Percentiles rank a stretch among this genome's conserved stretches.
Conservation (phyloP, 2,797 vertebrate species). For the Oryzias dopingdopingensis region DNA sequence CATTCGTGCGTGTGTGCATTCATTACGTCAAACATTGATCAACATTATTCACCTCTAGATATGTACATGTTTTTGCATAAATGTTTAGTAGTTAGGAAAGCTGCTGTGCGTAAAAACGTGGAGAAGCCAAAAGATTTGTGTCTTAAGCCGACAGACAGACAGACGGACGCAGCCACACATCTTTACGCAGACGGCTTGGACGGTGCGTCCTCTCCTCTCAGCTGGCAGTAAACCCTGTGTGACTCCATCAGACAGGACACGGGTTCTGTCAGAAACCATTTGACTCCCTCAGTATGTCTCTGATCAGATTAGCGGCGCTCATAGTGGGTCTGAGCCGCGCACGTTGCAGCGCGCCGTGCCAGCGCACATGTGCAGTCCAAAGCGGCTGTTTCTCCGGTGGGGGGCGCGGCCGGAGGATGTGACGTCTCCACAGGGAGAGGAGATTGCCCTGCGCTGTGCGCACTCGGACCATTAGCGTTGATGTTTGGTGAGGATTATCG, state of each 20-base stretch:
- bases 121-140: too few species aligned
- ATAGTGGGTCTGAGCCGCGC: constrained; percentile 72
- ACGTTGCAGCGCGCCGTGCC: constrained; percentile 78
- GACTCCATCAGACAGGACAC: constrained; percentile 30
- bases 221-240: constrained; percentile 25
- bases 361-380: constrained; percentile 61
- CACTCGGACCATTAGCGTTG: constrained; percentile 20
- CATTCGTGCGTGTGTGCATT: too few species aligned
- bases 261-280: constrained; percentile 42
- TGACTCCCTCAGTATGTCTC: constrained; percentile 10
- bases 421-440: constrained; percentile 38
- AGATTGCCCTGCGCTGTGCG: constrained; percentile 12
- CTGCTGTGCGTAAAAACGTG: too few species aligned
- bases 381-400: neutral
- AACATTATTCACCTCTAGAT: too few species aligned
- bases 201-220: constrained; percentile 7
- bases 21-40: too few species aligned
- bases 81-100: too few species aligned
- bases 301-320: constrained; percentile 56
- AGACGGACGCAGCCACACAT: too few species aligned
- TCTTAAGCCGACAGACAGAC: too few species aligned
- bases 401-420: constrained; percentile 45
- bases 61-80: too few species aligned
- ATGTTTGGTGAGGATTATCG: constrained; percentile 39
- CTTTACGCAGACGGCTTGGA: constrained; percentile 6